Evolutionary conservation across 2,797 vertebrate species (phyloP).

Genomic region (Darevskia mixta): DNA sequence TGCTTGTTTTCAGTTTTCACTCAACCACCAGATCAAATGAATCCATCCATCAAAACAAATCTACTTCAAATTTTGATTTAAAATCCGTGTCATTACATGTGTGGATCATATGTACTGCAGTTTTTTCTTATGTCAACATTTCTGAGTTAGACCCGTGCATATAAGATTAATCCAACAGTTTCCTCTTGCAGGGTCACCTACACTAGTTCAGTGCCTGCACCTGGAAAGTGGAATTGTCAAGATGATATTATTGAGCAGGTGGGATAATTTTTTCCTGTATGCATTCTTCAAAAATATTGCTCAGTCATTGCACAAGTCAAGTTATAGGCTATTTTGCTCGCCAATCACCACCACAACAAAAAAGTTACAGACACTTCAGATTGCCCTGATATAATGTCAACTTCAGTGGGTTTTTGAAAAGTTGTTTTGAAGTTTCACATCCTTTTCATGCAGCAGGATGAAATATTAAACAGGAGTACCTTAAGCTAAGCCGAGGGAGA

Average conservation of each 20-base stretch:
- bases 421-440: fast-evolving
- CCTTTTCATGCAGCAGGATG: not conserved
- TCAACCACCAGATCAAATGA: not conserved
- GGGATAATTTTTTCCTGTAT: constrained; percentile 19
- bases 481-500: not conserved
- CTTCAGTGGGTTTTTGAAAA: not conserved
- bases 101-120: not conserved
- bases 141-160: not conserved
- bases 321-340: not conserved
- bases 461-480: not conserved
- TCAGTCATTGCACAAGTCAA: constrained; percentile 9
- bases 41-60: not conserved
- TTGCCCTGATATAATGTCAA: constrained; percentile 17
- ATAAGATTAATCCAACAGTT: not conserved
- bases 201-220: not conserved
- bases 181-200: fast-evolving
- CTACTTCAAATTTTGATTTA: not conserved
- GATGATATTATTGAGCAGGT: not conserved
- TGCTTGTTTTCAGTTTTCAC: not conserved
- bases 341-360: not conserved
- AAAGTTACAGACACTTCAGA: constrained; percentile 19
- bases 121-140: constrained; percentile 28
- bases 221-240: not conserved
- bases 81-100: not conserved
- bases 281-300: constrained; percentile 13